Evolutionary conservation across 2,113 vertebrate species (phyloP), one percentile per base, ranked within the genome.

Genomic region (Nansenia antarctica): DNA sequence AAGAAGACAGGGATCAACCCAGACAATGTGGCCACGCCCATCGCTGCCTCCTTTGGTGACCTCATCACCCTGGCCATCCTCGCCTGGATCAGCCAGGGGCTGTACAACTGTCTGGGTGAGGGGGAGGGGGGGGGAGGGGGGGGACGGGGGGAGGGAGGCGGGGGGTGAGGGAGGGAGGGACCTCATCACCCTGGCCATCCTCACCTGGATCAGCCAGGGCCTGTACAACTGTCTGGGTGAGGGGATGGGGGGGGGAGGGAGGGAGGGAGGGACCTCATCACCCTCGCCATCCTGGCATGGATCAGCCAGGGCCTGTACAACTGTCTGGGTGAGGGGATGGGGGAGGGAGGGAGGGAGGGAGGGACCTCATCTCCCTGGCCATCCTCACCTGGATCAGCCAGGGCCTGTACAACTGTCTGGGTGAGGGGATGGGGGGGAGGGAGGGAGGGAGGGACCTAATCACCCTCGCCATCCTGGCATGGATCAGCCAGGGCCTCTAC

Each of bases 221-320:
- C 94, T 98, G 72, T 99, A 96, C 82, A 85, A 90, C 89, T 97
- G 96, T 88, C 93, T 99, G 80, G 96, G 96, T 99, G 5, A 49
- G 45, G 82, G n/a, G 94, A 93, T 87, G 76, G 9, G n/a, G 1
- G 31, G 14, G 12, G 26, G 37, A 26, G n/a, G n/a, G n/a, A n/a
- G n/a, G n/a, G n/a, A n/a, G n/a, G n/a, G n/a, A n/a, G n/a, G n/a
- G 98, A 99, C 85, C 96, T 99, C 76, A 98, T 99, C 78, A 98
- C 96, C 9, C 90, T 99, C 78, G 96, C 96, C 24, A 98, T 99
- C 86, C 92, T 98, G 76, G 97, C 96, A 3, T 95, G 96, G 96
- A 98, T 98, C 86, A 98, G 96, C 85, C 96, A 98, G 86, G 95
- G 96, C 78, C 94, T 98, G 72, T 99, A 96, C 82, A 85, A 90